Evolutionary conservation across 2,113 vertebrate species (phyloP).

Genomic region (Dasyprocta punctata): DNA sequence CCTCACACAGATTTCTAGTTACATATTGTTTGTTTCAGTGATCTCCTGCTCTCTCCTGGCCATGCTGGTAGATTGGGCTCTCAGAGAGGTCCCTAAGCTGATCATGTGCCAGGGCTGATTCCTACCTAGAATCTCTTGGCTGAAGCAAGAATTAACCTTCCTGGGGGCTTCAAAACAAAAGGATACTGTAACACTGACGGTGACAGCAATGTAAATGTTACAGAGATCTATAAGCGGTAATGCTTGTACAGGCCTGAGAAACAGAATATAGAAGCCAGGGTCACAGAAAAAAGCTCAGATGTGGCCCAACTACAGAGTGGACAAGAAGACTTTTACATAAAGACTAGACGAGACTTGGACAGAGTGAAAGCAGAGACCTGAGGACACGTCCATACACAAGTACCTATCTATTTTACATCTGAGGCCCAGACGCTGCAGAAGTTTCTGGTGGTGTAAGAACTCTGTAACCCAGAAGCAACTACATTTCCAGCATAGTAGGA

Average conservation of each 20-base stretch:
- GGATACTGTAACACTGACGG: conserved; percentile 15
- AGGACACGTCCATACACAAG: background rate
- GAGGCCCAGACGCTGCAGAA: background rate
- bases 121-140: conserved; percentile 25
- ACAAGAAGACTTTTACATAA: background rate
- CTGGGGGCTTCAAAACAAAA: background rate
- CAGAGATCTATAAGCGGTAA: background rate
- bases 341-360: background rate
- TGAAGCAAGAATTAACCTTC: conserved; percentile 18
- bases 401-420: background rate
- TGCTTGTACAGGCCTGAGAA: background rate
- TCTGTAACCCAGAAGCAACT: conserved; percentile 20
- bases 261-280: background rate
- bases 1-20: background rate
- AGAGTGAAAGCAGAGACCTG: background rate
- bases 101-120: background rate
- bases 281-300: background rate
- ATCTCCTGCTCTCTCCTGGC: background rate
- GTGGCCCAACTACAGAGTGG: background rate
- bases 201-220: background rate
- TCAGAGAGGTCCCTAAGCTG: conserved; percentile 32
- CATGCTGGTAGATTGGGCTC: background rate
- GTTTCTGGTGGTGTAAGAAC: background rate
- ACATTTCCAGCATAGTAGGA: conserved; percentile 16
- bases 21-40: background rate